Conservation (phyloP, 2,113 vertebrate genomes). For the Ctenomys sociabilis region DNA sequence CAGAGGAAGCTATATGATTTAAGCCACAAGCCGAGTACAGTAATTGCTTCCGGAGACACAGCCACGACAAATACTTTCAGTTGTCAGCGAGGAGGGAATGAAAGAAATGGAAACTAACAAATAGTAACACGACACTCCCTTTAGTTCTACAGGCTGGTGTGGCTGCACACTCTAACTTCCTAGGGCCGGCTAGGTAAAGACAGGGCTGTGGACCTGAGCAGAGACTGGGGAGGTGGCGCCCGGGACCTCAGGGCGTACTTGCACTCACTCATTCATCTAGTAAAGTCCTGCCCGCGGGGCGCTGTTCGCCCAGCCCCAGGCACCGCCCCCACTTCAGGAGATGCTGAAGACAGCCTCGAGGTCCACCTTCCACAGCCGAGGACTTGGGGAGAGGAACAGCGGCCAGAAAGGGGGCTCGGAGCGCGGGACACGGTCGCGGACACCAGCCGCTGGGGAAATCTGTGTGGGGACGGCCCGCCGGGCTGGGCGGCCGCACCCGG, state of each 20-base stretch:
- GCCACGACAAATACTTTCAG: conserved; percentile 73
- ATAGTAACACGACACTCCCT: conserved; percentile 67
- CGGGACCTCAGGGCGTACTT: not conserved
- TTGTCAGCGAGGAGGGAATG: conserved; percentile 60
- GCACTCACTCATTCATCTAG: conserved; percentile 34
- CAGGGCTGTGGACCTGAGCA: not conserved
- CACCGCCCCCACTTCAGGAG: not conserved
- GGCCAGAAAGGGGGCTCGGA: not conserved
- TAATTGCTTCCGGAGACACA: conserved; percentile 51
- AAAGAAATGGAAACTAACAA: conserved; percentile 76
- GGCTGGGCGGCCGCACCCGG: not conserved
- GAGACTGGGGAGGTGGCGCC: not conserved
- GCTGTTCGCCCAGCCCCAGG: not conserved
- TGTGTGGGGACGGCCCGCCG: not conserved
- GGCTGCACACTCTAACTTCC: conserved; percentile 49
- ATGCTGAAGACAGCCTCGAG: not conserved
- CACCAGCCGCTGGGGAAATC: not conserved
- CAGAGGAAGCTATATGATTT: not conserved
- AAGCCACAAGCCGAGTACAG: not conserved
- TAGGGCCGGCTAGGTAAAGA: not conserved
- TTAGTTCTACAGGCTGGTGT: not conserved
- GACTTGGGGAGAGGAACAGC: not conserved
- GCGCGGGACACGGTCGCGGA: not conserved
- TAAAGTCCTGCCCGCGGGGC: not conserved
- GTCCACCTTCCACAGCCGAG: not conserved